These are phyloP conservation scores for Lutjanus campechanus DNA, from an alignment of 2,797 vertebrate species.

Conservation along the genomic window DNA sequence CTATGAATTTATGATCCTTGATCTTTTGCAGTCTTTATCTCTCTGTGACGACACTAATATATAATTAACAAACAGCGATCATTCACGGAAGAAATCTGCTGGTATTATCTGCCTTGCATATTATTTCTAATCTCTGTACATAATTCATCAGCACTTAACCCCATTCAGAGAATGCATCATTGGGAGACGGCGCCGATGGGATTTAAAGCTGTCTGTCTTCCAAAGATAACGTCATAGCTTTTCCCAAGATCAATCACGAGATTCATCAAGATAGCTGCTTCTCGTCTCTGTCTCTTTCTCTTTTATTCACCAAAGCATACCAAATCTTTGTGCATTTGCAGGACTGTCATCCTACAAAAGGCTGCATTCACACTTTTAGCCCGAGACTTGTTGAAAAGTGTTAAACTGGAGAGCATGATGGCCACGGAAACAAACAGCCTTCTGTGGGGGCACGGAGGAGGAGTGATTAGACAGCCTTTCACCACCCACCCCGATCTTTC, in stretches of 20 bases:
- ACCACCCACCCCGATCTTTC: conserved; percentile 24
- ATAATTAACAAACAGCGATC: conserved; percentile 36
- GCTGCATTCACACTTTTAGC: conserved; percentile 7
- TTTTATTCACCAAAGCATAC: conserved; percentile 1
- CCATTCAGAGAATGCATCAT: conserved; percentile 34
- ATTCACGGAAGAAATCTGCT: conserved; percentile 21
- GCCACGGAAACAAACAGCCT: conserved; percentile 31
- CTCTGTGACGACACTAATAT: neutral
- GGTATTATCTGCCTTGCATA: conserved; percentile 41
- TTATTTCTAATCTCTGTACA: conserved; percentile 59
- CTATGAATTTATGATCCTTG: conserved; percentile 8
- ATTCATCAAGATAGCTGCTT: conserved; percentile 5
- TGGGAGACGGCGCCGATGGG: conserved; percentile 12
- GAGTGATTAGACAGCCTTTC: conserved; percentile 28
- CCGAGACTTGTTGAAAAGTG: conserved; percentile 18
- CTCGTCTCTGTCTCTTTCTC: neutral
- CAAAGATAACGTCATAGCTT: conserved; percentile 23
- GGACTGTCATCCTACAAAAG: neutral
- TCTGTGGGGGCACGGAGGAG: conserved; percentile 31
- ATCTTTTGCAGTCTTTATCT: conserved; percentile 8
- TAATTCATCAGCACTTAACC: conserved; percentile 64
- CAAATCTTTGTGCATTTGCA: conserved; percentile 17
- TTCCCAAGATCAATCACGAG: neutral
- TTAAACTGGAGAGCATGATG: conserved; percentile 7
- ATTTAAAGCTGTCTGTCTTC: conserved; percentile 43